Evolutionary conservation across 2,797 vertebrate species (phyloP), one percentile per base, ranked within the genome.

Genomic region (Poecilia velifera): DNA sequence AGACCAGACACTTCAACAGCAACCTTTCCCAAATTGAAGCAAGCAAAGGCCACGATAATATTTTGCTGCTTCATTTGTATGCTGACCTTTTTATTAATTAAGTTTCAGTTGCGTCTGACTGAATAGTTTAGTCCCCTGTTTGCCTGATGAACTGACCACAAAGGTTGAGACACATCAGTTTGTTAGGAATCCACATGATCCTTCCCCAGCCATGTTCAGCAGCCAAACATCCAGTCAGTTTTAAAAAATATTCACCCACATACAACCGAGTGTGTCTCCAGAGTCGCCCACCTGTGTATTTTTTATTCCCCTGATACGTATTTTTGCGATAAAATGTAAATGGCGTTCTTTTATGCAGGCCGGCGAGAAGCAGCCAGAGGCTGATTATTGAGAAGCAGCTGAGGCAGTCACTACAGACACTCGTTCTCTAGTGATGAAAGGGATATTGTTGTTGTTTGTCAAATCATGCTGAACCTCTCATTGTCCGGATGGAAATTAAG

Each of bases 401-500:
- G 68, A 57, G 46, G 73, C 79, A 57, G 45, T 83, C 55, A 36
- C 43, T 83, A 76, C 72, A 88, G 64, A 84, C 62, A 59, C 74
- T 77, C 71, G 79, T 79, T 88, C 73, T 91, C 80, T 7, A 47
- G 7, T 6, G 36, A 84, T 82, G 81, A 84, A 78, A 72, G 43
- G 73, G 59, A 81, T 75, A 79, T 88, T 83, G 66, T 79, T 77
- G 68, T 41, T 79, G 6, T 43, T 39, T 53, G 43, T 82, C 77
- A 89, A 78, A 79, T 82, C 31, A 77, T 51, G 55, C 76, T 41
- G 49, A 80, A 59, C 41, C 46, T 16, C 12, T 83, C 73, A 83
- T 86, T 85, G 82, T 89, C 10, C 41, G 71, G 16, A 85, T 86
- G 82, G 64, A 82, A 89, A 87, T 82, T 22, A 18, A 64, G 7